phyloP scores from a whole-genome alignment of 2,797 vertebrate species.

The Crocidura indochinensis region DNA sequence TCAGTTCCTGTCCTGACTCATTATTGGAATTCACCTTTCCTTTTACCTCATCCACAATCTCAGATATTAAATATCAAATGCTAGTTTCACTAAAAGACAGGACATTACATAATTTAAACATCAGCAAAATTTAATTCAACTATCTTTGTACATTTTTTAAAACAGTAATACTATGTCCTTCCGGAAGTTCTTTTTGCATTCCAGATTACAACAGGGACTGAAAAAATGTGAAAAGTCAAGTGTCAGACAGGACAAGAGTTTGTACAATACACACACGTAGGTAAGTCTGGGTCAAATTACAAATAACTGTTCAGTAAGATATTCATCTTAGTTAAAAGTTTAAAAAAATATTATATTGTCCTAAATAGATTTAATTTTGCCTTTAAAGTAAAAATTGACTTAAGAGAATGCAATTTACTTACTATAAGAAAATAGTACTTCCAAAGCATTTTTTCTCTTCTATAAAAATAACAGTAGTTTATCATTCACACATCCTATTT shows the following conservation, averaged over 20 bases:
- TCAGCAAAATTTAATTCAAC: conserved; percentile 84
- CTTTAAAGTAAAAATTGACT: conserved; percentile 64
- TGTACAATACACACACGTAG: conserved; percentile 86
- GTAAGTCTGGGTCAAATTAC: conserved; percentile 88
- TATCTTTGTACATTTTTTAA: conserved; percentile 88
- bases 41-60: conserved; percentile 84
- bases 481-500: conserved; percentile 37
- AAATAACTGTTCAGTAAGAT: conserved; percentile 80
- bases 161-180: conserved; percentile 90
- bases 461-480: conserved; percentile 56
- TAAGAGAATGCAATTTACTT: conserved; percentile 27
- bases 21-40: conserved; percentile 87
- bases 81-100: conserved; percentile 78
- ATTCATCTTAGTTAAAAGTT: conserved; percentile 44
- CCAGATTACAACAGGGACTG: conserved; percentile 92
- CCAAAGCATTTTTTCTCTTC: conserved; percentile 60
- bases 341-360: conserved; percentile 45
- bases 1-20: conserved; percentile 87
- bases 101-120: conserved; percentile 85
- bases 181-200: conserved; percentile 92
- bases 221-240: conserved; percentile 90
- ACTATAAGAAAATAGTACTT: conserved; percentile 54
- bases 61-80: conserved; percentile 83
- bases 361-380: conserved; percentile 62
- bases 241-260: conserved; percentile 89